Evolutionary conservation across 2,888 invertebrate genomes (phyloP).

Genomic region (Malacosoma neustria): DNA sequence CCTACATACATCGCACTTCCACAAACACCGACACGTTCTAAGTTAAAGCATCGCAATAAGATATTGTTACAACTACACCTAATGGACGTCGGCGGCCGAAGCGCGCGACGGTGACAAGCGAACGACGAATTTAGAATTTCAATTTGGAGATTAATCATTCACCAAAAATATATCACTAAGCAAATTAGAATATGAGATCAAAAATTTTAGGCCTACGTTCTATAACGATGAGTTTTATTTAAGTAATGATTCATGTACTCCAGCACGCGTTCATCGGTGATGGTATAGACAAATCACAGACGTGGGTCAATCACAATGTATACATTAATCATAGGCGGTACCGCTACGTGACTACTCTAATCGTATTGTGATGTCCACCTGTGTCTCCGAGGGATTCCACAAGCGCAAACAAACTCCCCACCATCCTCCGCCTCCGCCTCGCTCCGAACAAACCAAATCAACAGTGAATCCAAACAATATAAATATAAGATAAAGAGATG

Average conservation of each 20-base stretch:
- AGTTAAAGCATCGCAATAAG: slow-evolving; percentile 75
- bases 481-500: slow-evolving; percentile 48
- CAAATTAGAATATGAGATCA: slow-evolving; percentile 76
- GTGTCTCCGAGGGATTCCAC: slow-evolving; percentile 39
- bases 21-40: slow-evolving; percentile 65
- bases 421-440: not conserved
- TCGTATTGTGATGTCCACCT: slow-evolving; percentile 28
- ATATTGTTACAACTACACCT: slow-evolving; percentile 69
- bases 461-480: slow-evolving; percentile 45
- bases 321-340: slow-evolving; percentile 56
- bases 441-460: slow-evolving; percentile 25
- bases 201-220: slow-evolving; percentile 73
- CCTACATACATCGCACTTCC: slow-evolving; percentile 60
- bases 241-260: slow-evolving; percentile 67
- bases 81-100: slow-evolving; percentile 42
- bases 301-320: slow-evolving; percentile 67
- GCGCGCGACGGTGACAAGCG: slow-evolving; percentile 47
- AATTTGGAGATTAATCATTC: slow-evolving; percentile 57
- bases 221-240: slow-evolving; percentile 66
- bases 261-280: slow-evolving; percentile 55
- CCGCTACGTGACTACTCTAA: slow-evolving; percentile 54
- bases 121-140: slow-evolving; percentile 67
- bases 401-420: slow-evolving; percentile 27
- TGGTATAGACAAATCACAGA: slow-evolving; percentile 70
- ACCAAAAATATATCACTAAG: slow-evolving; percentile 69